Evolutionary conservation across 2,888 invertebrate genomes (phyloP), one percentile per base, ranked within the genome.

Genomic region (Drosophila flavopinicola): DNA sequence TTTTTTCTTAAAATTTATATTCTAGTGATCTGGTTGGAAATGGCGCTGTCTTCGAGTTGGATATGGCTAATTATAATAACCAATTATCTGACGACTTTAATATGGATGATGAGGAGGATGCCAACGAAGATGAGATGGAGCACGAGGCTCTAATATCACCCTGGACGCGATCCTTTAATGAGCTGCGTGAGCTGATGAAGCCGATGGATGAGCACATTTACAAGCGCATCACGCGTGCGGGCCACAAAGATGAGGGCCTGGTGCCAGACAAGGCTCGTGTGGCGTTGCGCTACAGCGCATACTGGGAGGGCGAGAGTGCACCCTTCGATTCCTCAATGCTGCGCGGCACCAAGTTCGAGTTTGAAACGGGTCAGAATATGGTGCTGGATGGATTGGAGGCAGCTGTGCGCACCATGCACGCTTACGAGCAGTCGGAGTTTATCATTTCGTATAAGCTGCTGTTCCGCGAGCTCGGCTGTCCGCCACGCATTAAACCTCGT

Each of bases 361-460:
- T 90, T 23, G 83, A 87, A 20, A 89, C 89, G 0, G 88, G 89
- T 0, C 60, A 64, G 1, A 32, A 72, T 4, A 92, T 84, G 29
- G 87, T 92, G 0, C 44, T 95, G 11, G 92, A 93, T 27, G 97
- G 97, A 0, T 89, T 97, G 9, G 94, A 95, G 71, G 90, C 94
- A 4, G 96, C 94, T 0, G 92, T 97, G 6, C 89, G 92, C 47
- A 93, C 95, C 0, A 98, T 98, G 98, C 91, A 93, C 75, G 93
- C 94, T n/a, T 94, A 94, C 37, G 98, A 98, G 91, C 92, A 94
- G 63, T 92, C 98, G 0, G 92, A 95, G 47, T 97, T 97, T 89
- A 90, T 97, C 0, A 92, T 98, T 20, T 92, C 94, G 5, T 94
- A 95, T 44, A 91, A 94, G 61, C 93, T 95, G 63, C 95, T 96